Evolutionary conservation across 2,888 invertebrate species (phyloP).

Genomic region (Drosophila maculinotata): DNA sequence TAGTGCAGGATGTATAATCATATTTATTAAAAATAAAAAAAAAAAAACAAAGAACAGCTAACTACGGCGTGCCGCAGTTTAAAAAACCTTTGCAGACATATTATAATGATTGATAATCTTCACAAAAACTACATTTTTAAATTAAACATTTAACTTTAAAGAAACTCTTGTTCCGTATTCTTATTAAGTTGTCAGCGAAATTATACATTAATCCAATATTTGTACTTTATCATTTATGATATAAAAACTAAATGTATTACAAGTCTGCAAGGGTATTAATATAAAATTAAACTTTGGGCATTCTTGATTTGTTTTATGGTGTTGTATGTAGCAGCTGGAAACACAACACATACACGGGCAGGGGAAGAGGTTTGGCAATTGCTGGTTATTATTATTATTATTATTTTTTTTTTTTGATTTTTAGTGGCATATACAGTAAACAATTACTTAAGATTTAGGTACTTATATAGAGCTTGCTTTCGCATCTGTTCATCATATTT

Average conservation of each 20-base stretch:
- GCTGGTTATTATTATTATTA: constrained; percentile 57
- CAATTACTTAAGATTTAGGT: constrained; percentile 59
- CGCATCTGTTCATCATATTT: constrained; percentile 11
- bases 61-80: constrained; percentile 32
- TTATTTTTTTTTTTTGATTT: constrained; percentile 25
- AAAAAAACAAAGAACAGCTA: constrained; percentile 39
- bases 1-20: constrained; percentile 65
- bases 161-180: too few species aligned
- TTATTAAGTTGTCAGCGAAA: too few species aligned
- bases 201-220: neutral
- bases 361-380: constrained; percentile 43
- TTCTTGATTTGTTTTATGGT: constrained; percentile 26
- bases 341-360: constrained; percentile 47
- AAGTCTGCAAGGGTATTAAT: constrained; percentile 31
- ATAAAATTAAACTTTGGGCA: constrained; percentile 24
- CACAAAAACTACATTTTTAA: neutral
- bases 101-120: neutral
- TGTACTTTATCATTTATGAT: neutral
- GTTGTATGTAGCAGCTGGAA: constrained; percentile 38
- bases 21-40: constrained; percentile 61
- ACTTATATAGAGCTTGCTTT: constrained; percentile 53
- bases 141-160: too few species aligned
- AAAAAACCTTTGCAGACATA: constrained; percentile 37
- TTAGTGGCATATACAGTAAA: constrained; percentile 64
- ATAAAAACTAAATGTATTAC: too few species aligned